These are phyloP conservation scores for Aphidius ervi DNA, from an alignment of 1,140 invertebrate species.

Conservation along the genomic window DNA sequence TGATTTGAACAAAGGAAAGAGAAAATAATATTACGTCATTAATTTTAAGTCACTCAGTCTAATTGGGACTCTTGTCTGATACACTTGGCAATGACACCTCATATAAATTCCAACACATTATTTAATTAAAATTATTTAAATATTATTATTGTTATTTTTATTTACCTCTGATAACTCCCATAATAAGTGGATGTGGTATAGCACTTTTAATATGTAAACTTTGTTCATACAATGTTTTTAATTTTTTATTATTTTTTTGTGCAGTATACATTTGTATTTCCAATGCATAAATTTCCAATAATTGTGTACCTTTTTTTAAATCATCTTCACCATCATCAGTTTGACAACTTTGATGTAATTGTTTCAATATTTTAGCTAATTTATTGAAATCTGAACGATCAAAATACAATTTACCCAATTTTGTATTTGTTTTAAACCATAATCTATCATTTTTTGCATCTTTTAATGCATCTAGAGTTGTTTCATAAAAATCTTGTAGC, in stretches of 20 bases:
- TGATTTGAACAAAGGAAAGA: too few relatives aligned
- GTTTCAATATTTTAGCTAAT: slow-evolving; percentile 94
- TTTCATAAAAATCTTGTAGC: slow-evolving; percentile 99
- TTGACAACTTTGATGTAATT: slow-evolving; percentile 96
- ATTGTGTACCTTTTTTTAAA: slow-evolving; percentile 96
- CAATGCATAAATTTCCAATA: slow-evolving; percentile 97
- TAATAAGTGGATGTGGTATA: slow-evolving; percentile 98
- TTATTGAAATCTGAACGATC: slow-evolving; percentile 94
- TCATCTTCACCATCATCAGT: slow-evolving; percentile 99
- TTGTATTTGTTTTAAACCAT: slow-evolving; percentile 99
- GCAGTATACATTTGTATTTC: slow-evolving; percentile 99
- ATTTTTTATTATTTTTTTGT: slow-evolving; percentile 99
- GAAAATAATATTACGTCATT: too few relatives aligned
- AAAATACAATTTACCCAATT: slow-evolving; percentile 97
- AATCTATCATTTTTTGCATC: slow-evolving; percentile 98
- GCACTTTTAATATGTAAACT: slow-evolving; percentile 98
- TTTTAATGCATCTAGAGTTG: slow-evolving; percentile 94
- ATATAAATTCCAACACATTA: too few relatives aligned
- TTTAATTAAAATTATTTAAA: slow-evolving; percentile 12
- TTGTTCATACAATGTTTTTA: slow-evolving; percentile 97
- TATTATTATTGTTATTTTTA: too few relatives aligned
- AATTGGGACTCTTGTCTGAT: too few relatives aligned
- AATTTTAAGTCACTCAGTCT: too few relatives aligned
- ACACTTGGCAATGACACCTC: too few relatives aligned
- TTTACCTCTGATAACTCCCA: slow-evolving; percentile 96